Evolutionary conservation across 2,113 vertebrate species (phyloP), one percentile per base, ranked within the genome.

Genomic region (Cyanistes caeruleus): DNA sequence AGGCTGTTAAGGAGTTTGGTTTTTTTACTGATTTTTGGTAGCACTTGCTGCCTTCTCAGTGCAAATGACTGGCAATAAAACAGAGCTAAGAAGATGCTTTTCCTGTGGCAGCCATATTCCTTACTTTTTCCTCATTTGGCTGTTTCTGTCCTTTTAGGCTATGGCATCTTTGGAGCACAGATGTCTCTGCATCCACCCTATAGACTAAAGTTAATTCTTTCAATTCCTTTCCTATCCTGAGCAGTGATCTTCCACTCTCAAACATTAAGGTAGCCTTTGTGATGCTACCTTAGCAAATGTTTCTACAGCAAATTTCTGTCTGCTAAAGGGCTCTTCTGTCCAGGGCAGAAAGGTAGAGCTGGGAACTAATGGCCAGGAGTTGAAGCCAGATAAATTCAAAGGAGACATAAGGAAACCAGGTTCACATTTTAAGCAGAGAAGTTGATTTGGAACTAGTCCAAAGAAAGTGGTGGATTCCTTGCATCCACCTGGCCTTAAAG

Each of bases 401-500:
- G 25, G 56, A 95, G 31, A 37, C 82, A 39, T 64, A 84, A 81
- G 18, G 72, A 89, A 84, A 51, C 64, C 49, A 87, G 46, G 41
- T 75, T 70, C 0, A 0, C 15, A 39, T 90, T 89, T 94, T 87
- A 72, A 96, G 65, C 16, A 30, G 25, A 18, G 56, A 92, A 37
- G 60, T 25, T 76, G 68, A 68, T 95, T 89, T 90, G 90, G 49
- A 56, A 58, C 17, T 53, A 63, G 48, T 59, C 90, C 82, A 87
- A 94, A 85, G 89, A 41, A 82, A 76, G 28, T 39, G 44, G 64
- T 72, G 77, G 68, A 44, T 84, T 84, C n/a, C 41, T 86, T 63
- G n/a, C 30, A 74, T 31, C 46, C 80, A 84, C 76, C 73, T 95
- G 90, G 90, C 56, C 68, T 88, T 90, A 41, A 49, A 89, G 93